Percentiles rank a stretch among this genome's conserved stretches.
phyloP scores from a whole-genome alignment of 2,113 vertebrate genomes.

The Oryzias celebensis region DNA sequence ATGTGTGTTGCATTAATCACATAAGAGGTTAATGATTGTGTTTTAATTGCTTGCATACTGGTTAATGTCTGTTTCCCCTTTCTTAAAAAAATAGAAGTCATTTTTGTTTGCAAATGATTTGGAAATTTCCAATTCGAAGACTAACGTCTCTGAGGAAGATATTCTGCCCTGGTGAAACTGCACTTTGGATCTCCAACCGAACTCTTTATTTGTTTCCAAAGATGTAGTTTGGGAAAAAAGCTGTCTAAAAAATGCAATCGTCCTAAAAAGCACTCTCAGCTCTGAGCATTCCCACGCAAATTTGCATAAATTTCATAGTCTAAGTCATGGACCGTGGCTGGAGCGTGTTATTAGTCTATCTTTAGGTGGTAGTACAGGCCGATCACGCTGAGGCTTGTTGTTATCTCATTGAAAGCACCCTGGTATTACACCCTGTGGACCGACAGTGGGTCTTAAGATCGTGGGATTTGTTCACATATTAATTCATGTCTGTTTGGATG shows the following conservation, averaged over 20 bases:
- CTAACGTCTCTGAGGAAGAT: background rate
- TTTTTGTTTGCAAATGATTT: no score
- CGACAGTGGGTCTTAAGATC: slow-evolving; percentile 70
- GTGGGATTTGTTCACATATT: slow-evolving; percentile 75
- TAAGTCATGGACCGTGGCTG: slow-evolving; percentile 58
- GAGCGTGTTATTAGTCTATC: slow-evolving; percentile 66
- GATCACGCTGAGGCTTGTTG: slow-evolving; percentile 63
- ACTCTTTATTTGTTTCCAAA: slow-evolving; percentile 38
- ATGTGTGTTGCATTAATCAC: background rate
- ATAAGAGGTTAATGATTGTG: background rate
- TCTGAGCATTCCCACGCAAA: slow-evolving; percentile 70
- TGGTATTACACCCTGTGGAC: slow-evolving; percentile 64
- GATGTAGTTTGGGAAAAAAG: slow-evolving; percentile 50
- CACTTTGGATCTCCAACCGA: slow-evolving; percentile 22
- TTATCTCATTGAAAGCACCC: slow-evolving; percentile 67
- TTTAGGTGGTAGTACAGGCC: slow-evolving; percentile 55
- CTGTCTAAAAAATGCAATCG: slow-evolving; percentile 48
- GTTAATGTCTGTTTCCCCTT: no score
- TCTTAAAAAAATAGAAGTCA: no score
- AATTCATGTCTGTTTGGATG: slow-evolving; percentile 71
- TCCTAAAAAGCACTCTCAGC: slow-evolving; percentile 55
- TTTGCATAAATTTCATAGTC: slow-evolving; percentile 78
- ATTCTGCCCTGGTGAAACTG: slow-evolving; percentile 2
- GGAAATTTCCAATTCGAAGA: no score
- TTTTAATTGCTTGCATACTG: background rate